Percentiles rank a stretch among this genome's conserved stretches.
These are phyloP conservation scores for Lepisosteus osseus DNA, from an alignment of 2,113 vertebrate genomes.

Conservation along the genomic window DNA sequence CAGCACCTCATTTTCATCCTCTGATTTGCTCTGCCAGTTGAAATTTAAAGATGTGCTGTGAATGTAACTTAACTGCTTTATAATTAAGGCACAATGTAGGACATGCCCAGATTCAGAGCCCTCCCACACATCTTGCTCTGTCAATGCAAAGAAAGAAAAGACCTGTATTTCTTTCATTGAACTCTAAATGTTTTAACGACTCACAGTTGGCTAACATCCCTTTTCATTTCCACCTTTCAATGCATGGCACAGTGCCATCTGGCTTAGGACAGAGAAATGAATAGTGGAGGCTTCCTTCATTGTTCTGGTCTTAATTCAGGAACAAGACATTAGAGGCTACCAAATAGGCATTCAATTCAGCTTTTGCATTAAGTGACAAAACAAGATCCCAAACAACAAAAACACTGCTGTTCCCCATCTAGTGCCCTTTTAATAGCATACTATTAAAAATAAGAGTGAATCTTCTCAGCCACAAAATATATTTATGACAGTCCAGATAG, in stretches of 20 bases:
- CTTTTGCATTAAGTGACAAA: no score
- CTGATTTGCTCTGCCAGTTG: neutral
- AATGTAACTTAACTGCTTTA: constrained; percentile 21
- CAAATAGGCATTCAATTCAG: no score
- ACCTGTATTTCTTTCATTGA: constrained; percentile 50
- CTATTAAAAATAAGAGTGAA: no score
- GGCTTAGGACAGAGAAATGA: no score
- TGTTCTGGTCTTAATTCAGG: no score
- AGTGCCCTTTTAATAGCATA: no score
- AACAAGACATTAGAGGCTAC: no score
- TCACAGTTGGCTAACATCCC: constrained; percentile 40
- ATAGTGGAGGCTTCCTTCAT: no score
- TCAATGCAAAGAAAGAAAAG: constrained; percentile 36
- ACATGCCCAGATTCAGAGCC: constrained; percentile 15
- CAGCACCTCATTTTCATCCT: neutral
- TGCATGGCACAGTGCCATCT: constrained; percentile 52
- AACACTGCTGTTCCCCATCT: no score
- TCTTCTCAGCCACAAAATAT: no score
- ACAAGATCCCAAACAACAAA: no score
- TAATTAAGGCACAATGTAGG: constrained; percentile 21
- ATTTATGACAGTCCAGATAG: no score
- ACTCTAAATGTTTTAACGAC: constrained; percentile 54
- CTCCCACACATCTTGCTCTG: constrained; percentile 16
- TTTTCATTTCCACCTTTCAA: constrained; percentile 43
- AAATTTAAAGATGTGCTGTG: neutral